Evolutionary conservation across 2,113 vertebrate genomes (phyloP), one percentile per base, ranked within the genome.

Genomic region (Tenrec ecaudatus): DNA sequence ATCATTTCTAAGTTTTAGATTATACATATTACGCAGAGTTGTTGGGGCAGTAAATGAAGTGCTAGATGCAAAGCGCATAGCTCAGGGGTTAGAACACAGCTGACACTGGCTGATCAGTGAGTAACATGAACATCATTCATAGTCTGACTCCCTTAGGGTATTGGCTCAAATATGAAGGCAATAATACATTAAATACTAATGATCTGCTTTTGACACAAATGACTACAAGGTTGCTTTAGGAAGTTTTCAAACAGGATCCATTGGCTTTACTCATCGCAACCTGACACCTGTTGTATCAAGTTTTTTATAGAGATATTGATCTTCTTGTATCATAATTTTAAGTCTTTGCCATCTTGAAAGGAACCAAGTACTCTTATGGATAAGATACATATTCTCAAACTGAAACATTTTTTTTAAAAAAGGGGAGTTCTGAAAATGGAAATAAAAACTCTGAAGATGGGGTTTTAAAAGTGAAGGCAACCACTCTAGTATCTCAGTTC

Each of bases 171-270:
- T 80, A 71, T 16, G 25, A 57, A 88, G 14, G 6, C 17, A 60
- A 81, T 27, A 1, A 20, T 64, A 15, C 27, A 78, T 87, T 62
- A 85, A 95, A 12, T 22, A 76, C 23, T 15, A 78, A 91, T 89
- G 8, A 75, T 69, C 87, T 2, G 29, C 36, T 57, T 96, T 88
- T 90, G 53, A 79, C 58, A 81, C 23, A 86, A 79, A 95, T 71
- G 92, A 94, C 76, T 3, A 80, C 47, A 76, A 82, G 33, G 71
- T 40, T 95, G 19, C 38, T 82, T 57, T 88, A 79, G 82, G 86
- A 69, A 66, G 25, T 86, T 94, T 86, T 31, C 60, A 27, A 88
- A 9, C 69, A 89, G 90, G n/a, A 92, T 86, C 8, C 22, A 86
- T n/a, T 90, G 81, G 68, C 75, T 64, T 29, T 25, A 33, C 88